Evolutionary conservation across 2,888 invertebrate genomes (phyloP).

Genomic region (Nycteola revayana): DNA sequence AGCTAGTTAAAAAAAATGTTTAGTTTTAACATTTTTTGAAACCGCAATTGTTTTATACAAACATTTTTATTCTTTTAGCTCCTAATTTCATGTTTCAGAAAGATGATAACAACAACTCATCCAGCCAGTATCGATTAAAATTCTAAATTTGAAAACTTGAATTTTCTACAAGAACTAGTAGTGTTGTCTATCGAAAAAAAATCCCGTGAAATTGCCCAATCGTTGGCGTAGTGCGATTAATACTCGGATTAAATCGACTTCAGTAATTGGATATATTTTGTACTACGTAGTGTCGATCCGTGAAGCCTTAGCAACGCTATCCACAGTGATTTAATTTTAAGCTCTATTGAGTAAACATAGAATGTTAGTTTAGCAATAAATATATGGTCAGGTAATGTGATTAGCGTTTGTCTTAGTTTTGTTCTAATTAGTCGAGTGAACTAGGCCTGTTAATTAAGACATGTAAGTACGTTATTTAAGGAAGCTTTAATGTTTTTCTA

Average conservation of each 20-base stretch:
- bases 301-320: slow-evolving; percentile 37
- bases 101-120: too few relatives aligned
- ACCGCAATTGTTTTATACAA: too few relatives aligned
- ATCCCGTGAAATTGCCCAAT: slow-evolving; percentile 41
- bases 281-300: slow-evolving; percentile 21
- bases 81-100: too few relatives aligned
- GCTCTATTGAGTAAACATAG: slow-evolving; percentile 37
- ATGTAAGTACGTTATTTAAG: too few relatives aligned
- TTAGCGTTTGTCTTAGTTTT: too few relatives aligned
- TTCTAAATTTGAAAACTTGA: too few relatives aligned
- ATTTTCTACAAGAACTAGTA: too few relatives aligned
- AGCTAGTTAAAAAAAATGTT: too few relatives aligned
- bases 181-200: slow-evolving; percentile 1
- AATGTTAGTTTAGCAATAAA: slow-evolving; percentile 21
- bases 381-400: too few relatives aligned
- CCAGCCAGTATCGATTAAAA: too few relatives aligned
- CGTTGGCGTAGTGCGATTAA: slow-evolving; percentile 39
- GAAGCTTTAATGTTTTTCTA: background rate
- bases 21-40: too few relatives aligned
- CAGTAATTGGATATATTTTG: slow-evolving; percentile 35
- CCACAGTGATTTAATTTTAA: slow-evolving; percentile 38
- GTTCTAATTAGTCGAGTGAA: slow-evolving; percentile 1
- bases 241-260: slow-evolving; percentile 26
- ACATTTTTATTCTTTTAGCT: too few relatives aligned
- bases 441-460: background rate